Base-by-base conservation (phyloP, 2,113 vertebrate genomes). In the Xenopus laevis region DNA sequence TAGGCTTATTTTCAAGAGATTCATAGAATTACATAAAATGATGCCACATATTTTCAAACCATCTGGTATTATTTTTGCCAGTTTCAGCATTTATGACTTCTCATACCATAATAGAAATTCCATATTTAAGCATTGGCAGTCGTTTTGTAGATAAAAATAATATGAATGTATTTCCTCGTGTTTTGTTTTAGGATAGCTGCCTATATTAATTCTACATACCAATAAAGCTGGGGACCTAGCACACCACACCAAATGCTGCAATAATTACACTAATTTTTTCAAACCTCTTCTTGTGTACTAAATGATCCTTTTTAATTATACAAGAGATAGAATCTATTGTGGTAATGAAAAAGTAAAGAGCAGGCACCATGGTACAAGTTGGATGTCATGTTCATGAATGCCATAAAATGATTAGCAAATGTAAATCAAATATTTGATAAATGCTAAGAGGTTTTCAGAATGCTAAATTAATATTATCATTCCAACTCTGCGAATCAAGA, bases 371-470 rank as follows among this genome's bases (percentile, higher is more conserved):
- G 60, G 65, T 77, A 60, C 66, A 70, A 60, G 74, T 69, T 77
- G 59, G 47, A 57, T 68, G 69, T 64, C 74, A 77, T 77, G 74
- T 77, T 64, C 74, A 70, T 77, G 74, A 70, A 77, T 77, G 74
- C 57, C 67, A 68, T 70, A 52, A 77, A 64, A 46, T 77, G 60
- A 77, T 77, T 77, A 77, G 62, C 74, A 77, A 70, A 77, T 77
- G 74, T 69, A 77, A 77, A 77, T 77, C 74, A 77, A 77, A 69
- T 77, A 77, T 77, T 77, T 77, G 74, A 77, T 77, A 53, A 77
- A 77, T 77, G 68, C 66, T 77, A 70, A 77, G 74, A 70, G 74
- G 74, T 44, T 68, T 77, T 77, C 74, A 77, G 74, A 77, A 70
- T 77, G 74, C 74, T 70, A 77, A 77, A 77, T 77, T 45, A 62